Percentiles rank a stretch among this genome's conserved stretches.
phyloP scores from a whole-genome alignment of 2,113 vertebrate species.

The Kryptolebias marmoratus region DNA sequence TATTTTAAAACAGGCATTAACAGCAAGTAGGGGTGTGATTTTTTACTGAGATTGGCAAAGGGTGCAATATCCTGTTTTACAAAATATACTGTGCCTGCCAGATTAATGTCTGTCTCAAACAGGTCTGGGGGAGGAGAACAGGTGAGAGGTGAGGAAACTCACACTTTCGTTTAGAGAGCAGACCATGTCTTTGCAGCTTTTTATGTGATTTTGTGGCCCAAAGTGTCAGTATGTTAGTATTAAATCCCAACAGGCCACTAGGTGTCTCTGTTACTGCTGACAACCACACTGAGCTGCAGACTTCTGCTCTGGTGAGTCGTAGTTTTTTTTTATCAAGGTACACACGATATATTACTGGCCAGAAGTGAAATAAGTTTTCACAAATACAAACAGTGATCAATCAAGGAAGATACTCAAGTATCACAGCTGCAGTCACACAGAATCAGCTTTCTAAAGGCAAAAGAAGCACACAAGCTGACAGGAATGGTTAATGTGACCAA shows the following conservation, averaged over 20 bases:
- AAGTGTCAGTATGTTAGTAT: not conserved
- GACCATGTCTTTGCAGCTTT: constrained; percentile 17
- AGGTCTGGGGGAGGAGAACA: not conserved
- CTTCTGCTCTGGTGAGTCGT: not conserved
- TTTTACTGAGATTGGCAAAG: not conserved
- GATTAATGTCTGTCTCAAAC: constrained; percentile 6
- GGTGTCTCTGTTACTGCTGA: constrained; percentile 67
- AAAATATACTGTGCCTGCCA: not conserved
- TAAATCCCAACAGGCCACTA: constrained; percentile 60
- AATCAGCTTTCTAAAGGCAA: too few species aligned
- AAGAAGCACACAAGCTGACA: too few species aligned
- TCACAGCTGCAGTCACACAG: too few species aligned
- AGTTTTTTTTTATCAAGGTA: too few species aligned
- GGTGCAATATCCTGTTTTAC: not conserved
- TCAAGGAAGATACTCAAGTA: too few species aligned
- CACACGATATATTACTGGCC: too few species aligned
- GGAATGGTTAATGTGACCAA: too few species aligned
- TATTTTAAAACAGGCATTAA: too few species aligned
- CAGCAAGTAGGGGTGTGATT: not conserved
- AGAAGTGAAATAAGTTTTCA: not conserved
- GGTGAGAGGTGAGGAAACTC: not conserved
- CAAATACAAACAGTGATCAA: not conserved
- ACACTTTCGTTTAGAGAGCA: not conserved
- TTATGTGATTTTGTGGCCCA: constrained; percentile 5
- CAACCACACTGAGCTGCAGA: constrained; percentile 17